Conservation (phyloP, 2,113 vertebrate genomes). For the Cyprinus carpio region DNA sequence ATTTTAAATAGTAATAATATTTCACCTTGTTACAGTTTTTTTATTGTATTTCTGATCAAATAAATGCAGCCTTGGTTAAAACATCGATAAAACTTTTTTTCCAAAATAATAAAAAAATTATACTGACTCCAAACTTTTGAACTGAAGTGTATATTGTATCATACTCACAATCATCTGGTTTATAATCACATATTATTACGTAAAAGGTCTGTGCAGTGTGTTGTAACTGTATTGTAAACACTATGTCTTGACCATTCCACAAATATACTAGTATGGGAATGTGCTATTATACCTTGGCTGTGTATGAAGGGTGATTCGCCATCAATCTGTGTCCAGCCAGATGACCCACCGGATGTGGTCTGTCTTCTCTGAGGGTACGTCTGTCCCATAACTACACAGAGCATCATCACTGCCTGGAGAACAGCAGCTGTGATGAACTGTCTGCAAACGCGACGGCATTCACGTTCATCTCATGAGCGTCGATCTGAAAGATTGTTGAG, state of each 20-base stretch:
- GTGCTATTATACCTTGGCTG: constrained; percentile 81
- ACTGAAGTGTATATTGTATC: neutral
- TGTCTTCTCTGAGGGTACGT: constrained; percentile 86
- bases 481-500: constrained; percentile 73
- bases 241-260: neutral
- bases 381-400: constrained; percentile 91
- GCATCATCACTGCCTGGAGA: constrained; percentile 92
- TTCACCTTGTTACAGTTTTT: too few species aligned
- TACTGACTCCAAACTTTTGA: neutral
- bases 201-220: neutral
- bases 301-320: constrained; percentile 92
- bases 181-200: neutral
- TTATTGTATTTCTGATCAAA: too few species aligned
- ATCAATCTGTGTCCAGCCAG: constrained; percentile 88
- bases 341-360: constrained; percentile 87
- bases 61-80: too few species aligned
- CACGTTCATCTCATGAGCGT: constrained; percentile 92
- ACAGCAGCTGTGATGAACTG: constrained; percentile 87
- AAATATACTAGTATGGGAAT: neutral
- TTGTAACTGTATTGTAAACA: neutral
- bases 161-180: neutral
- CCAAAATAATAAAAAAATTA: too few species aligned
- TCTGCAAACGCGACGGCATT: constrained; percentile 91
- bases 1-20: too few species aligned
- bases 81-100: too few species aligned